A percentile compares a stretch with the other conserved stretches of the same genome.
These are phyloP conservation scores for Etia nguti DNA, from an alignment of 2,113 vertebrate genomes.

Conservation along the genomic window DNA sequence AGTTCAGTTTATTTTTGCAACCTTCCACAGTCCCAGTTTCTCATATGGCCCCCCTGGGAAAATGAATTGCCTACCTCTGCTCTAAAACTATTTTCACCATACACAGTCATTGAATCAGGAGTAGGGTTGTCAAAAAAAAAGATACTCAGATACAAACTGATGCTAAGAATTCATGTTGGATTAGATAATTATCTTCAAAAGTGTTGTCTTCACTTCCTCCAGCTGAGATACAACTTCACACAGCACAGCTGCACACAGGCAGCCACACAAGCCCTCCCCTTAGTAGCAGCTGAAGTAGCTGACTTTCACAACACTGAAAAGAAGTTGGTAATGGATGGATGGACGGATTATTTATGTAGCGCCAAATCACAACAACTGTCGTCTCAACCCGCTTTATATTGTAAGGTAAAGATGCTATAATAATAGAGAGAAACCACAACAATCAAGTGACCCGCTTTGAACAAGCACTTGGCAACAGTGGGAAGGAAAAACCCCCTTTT, in stretches of 20 bases:
- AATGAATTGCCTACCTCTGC: neutral
- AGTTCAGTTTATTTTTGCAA: neutral
- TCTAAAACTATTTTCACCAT: neutral
- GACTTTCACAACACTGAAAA: neutral
- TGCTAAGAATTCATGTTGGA: neutral
- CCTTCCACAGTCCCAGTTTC: neutral
- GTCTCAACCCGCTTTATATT: neutral
- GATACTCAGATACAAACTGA: neutral
- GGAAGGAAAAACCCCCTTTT: fast-evolving
- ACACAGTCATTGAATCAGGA: neutral
- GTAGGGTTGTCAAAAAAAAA: neutral
- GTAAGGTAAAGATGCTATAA: neutral
- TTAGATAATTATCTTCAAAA: neutral
- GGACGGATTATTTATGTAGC: neutral
- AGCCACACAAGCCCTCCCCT: neutral
- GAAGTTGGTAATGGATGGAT: neutral
- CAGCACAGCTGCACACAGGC: neutral
- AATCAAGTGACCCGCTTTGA: neutral
- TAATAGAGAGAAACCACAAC: neutral
- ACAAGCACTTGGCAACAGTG: neutral
- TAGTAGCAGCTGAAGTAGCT: neutral
- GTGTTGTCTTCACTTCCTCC: neutral
- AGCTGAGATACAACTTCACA: neutral
- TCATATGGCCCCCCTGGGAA: neutral
- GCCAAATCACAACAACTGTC: neutral